Evolutionary conservation across 1,140 invertebrate species (phyloP).

Genomic region (Dendrolimus punctatus): DNA sequence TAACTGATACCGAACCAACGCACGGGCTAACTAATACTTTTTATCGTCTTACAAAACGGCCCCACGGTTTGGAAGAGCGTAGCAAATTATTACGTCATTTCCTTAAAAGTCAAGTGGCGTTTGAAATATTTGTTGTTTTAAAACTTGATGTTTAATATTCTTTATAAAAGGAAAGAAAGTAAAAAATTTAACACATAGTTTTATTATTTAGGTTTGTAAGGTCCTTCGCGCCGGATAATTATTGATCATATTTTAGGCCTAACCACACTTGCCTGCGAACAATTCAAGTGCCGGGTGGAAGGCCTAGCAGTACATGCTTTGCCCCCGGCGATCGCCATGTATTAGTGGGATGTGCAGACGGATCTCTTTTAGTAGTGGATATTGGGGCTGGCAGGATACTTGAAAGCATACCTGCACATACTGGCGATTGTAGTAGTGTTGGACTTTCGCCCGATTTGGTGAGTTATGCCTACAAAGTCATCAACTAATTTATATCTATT

Average conservation of each 20-base stretch:
- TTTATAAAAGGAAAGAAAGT: no score
- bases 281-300: constrained; percentile 77
- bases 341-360: constrained; percentile 90
- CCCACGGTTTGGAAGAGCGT: no score
- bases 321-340: constrained; percentile 94
- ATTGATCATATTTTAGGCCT: constrained; percentile 61
- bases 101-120: no score
- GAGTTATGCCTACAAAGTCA: constrained; percentile 21
- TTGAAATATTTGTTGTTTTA: no score
- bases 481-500: background rate
- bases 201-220: no score
- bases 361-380: constrained; percentile 90
- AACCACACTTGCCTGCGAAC: constrained; percentile 89
- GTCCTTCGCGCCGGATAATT: no score
- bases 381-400: constrained; percentile 85
- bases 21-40: no score
- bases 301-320: constrained; percentile 85
- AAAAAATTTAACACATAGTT: no score
- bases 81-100: no score
- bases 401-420: constrained; percentile 86
- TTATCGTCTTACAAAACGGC: no score
- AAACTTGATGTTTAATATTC: no score
- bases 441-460: constrained; percentile 83
- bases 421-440: constrained; percentile 84
- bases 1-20: background rate